Base-by-base conservation (phyloP, 2,113 vertebrate genomes). In the Eolophus roseicapilla region DNA sequence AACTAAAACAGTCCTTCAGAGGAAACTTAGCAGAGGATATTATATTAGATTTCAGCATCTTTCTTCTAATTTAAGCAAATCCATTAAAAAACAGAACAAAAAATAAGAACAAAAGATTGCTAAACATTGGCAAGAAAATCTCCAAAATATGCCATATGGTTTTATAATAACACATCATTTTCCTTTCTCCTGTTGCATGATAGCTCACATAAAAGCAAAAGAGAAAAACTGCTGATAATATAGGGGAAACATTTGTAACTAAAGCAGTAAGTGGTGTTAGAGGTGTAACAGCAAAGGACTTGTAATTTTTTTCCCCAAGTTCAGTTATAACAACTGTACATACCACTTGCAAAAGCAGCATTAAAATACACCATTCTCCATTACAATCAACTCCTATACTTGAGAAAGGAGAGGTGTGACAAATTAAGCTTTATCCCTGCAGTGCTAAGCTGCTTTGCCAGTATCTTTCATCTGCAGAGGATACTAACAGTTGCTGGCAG, bases 401-500 rank as follows among this genome's bases (percentile, higher is more conserved):
- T 52, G 62, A 64, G 31, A 50, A 75, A 77, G 67, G 64, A 69
- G 47, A 91, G 37, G 47, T 62, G 80, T 60, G 91, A 94, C 82
- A 92, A 97, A 88, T 65, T 82, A 94, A 93, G 83, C 88, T 92
- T 92, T 78, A 93, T 67, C 43, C 82, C 69, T 35, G 37, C 68
- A 78, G 76, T 50, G 64, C 46, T 88, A 94, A 96, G 79, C 71
- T 86, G 92, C 86, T 94, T 92, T 94, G 76, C 88, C 60, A 68
- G 20, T 82, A 94, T 74, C 88, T 94, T 93, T 86, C 59, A 71
- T 78, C 64, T 75, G 76, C 55, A 86, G 70, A 88, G 23, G 83
- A 83, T 80, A 88, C 12, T 9, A 77, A 78, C 63, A 67, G 60
- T 55, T 84, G 55, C 80, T 79, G 55, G 86, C 73, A 86, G 64